These are phyloP conservation scores for Leptinotarsa lineolata DNA, from an alignment of 1,140 invertebrate species.

Conservation along the genomic window DNA sequence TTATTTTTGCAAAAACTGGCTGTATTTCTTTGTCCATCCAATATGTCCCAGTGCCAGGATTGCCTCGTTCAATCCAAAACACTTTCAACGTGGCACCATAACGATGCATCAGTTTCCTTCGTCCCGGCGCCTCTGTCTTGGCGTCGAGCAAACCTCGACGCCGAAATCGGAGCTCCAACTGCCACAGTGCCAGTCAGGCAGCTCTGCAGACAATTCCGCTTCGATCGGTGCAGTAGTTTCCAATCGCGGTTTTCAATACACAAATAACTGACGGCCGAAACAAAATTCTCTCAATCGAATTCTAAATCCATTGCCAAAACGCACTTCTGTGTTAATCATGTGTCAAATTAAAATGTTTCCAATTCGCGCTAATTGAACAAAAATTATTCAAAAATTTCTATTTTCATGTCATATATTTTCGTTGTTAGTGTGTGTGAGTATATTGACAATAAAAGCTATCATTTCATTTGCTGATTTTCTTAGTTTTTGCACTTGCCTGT, in stretches of 20 bases:
- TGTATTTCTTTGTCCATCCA: too few relatives aligned
- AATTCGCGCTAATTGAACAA: too few relatives aligned
- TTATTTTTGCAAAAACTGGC: too few relatives aligned
- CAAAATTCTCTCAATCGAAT: background rate
- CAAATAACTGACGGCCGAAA: background rate
- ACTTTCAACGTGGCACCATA: too few relatives aligned
- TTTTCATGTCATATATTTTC: too few relatives aligned
- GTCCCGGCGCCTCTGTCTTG: background rate
- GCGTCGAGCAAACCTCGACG: background rate
- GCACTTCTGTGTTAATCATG: background rate
- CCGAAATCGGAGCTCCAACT: background rate
- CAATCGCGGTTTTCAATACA: background rate
- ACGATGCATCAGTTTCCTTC: background rate
- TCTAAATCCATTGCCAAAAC: background rate
- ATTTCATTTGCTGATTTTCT: constrained; percentile 1
- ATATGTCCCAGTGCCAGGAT: too few relatives aligned
- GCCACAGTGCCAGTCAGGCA: constrained; percentile 4
- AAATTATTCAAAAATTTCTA: too few relatives aligned
- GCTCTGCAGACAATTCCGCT: background rate
- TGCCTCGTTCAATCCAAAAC: too few relatives aligned
- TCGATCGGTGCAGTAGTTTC: constrained; percentile 4
- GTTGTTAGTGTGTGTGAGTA: background rate
- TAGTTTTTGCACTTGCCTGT: background rate
- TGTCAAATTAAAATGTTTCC: background rate
- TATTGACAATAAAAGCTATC: background rate